Percentiles rank a stretch among this genome's conserved stretches.
phyloP scores from a whole-genome alignment of 1,140 invertebrate species.

The Eupristina koningsbergeri region DNA sequence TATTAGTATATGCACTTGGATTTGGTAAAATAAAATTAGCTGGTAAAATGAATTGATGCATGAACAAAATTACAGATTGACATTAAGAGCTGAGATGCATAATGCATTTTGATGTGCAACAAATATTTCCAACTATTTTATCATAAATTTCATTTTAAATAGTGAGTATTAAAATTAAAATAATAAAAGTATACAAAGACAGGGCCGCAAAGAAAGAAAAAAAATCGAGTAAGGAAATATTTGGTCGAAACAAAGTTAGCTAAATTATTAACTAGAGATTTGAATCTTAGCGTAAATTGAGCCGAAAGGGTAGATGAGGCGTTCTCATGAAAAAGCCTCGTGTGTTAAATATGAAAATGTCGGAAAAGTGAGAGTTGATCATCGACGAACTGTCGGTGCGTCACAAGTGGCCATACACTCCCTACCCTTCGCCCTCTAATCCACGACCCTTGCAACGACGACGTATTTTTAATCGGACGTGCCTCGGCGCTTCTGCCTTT shows the following conservation, averaged over 20 bases:
- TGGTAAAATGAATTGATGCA: neutral
- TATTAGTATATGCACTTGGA: neutral
- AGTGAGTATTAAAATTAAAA: neutral
- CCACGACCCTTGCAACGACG: neutral
- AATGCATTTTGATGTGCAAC: neutral
- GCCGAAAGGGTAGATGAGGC: neutral
- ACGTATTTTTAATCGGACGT: slow-evolving; percentile 51
- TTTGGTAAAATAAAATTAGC: neutral
- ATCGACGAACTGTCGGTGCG: neutral
- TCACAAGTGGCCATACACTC: neutral
- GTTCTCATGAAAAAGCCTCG: neutral
- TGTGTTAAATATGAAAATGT: neutral
- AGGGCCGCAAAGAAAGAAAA: too few species aligned
- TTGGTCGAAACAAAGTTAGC: too few species aligned
- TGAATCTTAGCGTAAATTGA: neutral
- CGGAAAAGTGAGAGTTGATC: neutral
- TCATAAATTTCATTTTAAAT: neutral
- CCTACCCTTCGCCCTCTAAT: too few species aligned
- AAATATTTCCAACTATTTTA: neutral
- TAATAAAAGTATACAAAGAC: too few species aligned
- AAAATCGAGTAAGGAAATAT: too few species aligned
- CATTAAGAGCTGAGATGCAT: neutral
- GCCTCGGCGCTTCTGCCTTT: slow-evolving; percentile 40
- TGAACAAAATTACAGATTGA: neutral
- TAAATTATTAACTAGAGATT: too few species aligned